Conservation (phyloP, 2,113 vertebrate species). For the Dolichallabes microphthalmus region DNA sequence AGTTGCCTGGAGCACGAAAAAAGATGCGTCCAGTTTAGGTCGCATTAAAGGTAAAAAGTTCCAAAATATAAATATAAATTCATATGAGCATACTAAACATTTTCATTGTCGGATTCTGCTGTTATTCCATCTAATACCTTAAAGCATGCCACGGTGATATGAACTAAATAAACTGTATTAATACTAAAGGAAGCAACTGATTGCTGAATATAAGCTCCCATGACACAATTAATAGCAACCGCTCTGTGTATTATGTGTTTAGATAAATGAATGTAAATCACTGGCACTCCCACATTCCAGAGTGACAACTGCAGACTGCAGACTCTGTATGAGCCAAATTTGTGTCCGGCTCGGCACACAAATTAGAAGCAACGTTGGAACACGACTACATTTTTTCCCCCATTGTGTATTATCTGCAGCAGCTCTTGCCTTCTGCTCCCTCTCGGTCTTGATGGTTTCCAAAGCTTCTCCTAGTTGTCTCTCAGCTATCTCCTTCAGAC, state of each 20-base stretch:
- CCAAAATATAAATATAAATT: not conserved
- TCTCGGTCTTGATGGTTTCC: conserved; percentile 93
- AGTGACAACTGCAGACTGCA: not conserved
- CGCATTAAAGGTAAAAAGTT: not conserved
- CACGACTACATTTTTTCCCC: not conserved
- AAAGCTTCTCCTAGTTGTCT: conserved; percentile 91
- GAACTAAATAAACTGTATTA: not conserved
- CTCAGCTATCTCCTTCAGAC: conserved; percentile 93
- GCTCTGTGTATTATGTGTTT: not conserved
- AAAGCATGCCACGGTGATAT: not conserved
- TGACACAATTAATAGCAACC: not conserved
- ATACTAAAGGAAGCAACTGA: not conserved
- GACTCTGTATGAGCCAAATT: not conserved
- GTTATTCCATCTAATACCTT: not conserved
- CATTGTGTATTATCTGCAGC: not conserved
- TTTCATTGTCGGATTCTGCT: too few species aligned
- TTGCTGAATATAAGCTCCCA: not conserved
- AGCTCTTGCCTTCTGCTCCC: conserved; percentile 83
- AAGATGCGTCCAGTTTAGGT: not conserved
- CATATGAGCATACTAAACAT: not conserved
- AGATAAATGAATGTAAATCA: not conserved
- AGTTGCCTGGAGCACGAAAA: conserved; percentile 63
- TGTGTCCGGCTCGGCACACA: not conserved
- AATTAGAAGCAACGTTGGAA: not conserved
- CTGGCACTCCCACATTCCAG: not conserved